Evolutionary conservation across 2,113 vertebrate genomes (phyloP).

Genomic region (Xenopus laevis): DNA sequence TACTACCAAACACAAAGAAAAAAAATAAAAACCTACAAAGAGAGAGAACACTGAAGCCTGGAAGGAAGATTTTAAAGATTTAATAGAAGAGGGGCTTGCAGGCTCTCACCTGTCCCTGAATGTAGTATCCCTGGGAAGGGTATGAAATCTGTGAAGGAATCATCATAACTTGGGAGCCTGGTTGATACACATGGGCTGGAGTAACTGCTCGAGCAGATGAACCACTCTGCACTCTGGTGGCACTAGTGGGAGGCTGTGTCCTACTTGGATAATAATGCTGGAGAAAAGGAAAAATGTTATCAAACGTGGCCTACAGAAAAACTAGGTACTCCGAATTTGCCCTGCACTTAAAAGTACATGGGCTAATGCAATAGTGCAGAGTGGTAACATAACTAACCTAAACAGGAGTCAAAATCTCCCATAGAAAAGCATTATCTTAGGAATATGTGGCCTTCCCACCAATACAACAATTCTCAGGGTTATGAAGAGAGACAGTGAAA

Average conservation of each 20-base stretch:
- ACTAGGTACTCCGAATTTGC: not conserved
- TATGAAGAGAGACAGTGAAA: slow-evolving; percentile 50
- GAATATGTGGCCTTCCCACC: no score
- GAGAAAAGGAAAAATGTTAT: slow-evolving; percentile 40
- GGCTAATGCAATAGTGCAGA: no score
- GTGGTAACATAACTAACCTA: not conserved
- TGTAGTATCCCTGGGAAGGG: slow-evolving; percentile 86
- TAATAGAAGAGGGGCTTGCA: no score
- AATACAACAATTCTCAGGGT: no score
- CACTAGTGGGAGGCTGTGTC: slow-evolving; percentile 77
- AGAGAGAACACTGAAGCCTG: no score
- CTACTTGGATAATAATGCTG: slow-evolving; percentile 90
- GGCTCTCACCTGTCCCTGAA: slow-evolving; percentile 86
- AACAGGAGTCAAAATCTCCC: not conserved
- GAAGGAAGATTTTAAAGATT: no score
- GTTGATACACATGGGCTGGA: slow-evolving; percentile 87
- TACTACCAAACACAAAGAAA: no score
- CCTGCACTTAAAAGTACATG: not conserved
- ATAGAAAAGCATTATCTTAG: not conserved
- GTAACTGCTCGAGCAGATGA: slow-evolving; percentile 82
- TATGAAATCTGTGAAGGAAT: slow-evolving; percentile 90
- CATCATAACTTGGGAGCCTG: slow-evolving; percentile 96
- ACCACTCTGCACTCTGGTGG: slow-evolving; percentile 79
- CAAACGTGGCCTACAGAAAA: not conserved
- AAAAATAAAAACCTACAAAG: no score